A percentile compares a stretch with the other conserved stretches of the same genome.
Evolutionary conservation across 2,797 vertebrate genomes (phyloP).

Genomic region (Chaunax sp.): DNA sequence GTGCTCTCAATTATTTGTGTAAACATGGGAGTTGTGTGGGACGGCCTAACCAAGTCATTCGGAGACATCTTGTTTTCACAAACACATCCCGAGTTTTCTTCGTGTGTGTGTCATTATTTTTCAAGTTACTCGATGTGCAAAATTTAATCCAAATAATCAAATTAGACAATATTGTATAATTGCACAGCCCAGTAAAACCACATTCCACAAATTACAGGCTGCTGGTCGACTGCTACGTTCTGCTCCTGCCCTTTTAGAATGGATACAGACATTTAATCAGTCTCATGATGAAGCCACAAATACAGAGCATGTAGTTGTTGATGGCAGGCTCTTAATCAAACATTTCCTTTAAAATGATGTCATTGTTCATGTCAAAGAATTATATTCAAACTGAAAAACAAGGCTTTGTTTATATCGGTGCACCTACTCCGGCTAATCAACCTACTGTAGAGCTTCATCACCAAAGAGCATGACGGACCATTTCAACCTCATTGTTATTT

Average conservation of each 20-base stretch:
- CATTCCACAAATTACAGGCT: conserved; percentile 45
- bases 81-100: background rate
- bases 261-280: conserved; percentile 22
- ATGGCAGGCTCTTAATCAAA: conserved; percentile 4
- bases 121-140: background rate
- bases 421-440: no score
- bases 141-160: conserved; percentile 38
- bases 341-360: conserved; percentile 11
- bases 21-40: conserved; percentile 6
- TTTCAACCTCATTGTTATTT: background rate
- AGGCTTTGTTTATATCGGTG: no score
- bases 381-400: background rate
- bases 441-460: background rate
- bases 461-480: background rate
- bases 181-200: conserved; percentile 16
- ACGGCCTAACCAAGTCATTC: background rate
- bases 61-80: conserved; percentile 6
- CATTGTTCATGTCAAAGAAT: background rate
- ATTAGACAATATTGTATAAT: conserved; percentile 46
- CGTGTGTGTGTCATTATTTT: conserved; percentile 16
- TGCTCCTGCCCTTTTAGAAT: conserved; percentile 5
- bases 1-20: conserved; percentile 24
- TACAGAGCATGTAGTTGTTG: background rate
- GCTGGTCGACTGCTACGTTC: conserved; percentile 21
- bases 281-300: conserved; percentile 4